Conservation (phyloP, 2,797 vertebrate species). For the Meriones psammophilus region DNA sequence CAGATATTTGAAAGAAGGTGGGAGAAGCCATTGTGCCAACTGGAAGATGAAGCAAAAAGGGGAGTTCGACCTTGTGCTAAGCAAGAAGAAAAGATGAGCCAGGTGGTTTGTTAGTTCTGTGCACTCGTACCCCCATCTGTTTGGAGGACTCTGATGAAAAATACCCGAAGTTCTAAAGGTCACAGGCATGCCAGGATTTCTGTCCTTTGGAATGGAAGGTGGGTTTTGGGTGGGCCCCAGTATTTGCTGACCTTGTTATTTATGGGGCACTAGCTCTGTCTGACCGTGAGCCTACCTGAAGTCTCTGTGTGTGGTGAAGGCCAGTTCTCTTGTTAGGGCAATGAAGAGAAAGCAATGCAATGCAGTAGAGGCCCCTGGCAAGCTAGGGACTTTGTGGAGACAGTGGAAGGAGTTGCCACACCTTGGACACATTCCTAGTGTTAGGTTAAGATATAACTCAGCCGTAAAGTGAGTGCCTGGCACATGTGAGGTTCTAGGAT, state of each 20-base stretch:
- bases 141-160: neutral
- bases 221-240: neutral
- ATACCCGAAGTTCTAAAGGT: neutral
- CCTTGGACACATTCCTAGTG: neutral
- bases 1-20: conserved; percentile 80
- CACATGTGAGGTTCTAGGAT: neutral
- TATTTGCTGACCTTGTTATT: neutral
- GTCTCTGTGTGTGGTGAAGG: neutral
- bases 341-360: neutral
- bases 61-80: conserved; percentile 18
- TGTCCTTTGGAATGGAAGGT: neutral
- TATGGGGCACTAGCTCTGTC: neutral
- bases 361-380: neutral
- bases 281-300: neutral
- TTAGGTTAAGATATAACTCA: no score
- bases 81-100: neutral
- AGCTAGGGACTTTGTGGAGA: rapidly evolving
- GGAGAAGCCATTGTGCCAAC: conserved; percentile 47
- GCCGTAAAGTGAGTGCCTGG: neutral
- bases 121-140: rapidly evolving
- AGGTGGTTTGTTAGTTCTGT: neutral
- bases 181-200: neutral
- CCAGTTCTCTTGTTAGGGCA: neutral
- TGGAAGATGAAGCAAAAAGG: conserved; percentile 37
- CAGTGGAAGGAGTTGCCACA: neutral